Evolutionary conservation across 2,888 invertebrate species (phyloP), one percentile per base, ranked within the genome.

Genomic region (Pyrochroa serraticornis): DNA sequence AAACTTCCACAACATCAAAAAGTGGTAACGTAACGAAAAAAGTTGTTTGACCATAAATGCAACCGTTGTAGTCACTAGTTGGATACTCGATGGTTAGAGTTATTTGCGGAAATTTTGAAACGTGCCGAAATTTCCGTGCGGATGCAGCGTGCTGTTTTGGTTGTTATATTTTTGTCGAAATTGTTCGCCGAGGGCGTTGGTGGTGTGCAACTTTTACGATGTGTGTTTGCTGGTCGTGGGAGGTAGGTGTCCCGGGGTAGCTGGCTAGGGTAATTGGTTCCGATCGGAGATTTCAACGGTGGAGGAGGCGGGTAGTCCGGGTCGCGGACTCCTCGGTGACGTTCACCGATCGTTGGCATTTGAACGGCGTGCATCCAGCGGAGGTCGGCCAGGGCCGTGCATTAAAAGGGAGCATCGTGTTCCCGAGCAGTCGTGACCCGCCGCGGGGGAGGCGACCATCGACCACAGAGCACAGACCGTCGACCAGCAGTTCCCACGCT

Each of bases 361-460:
- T 59, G 68, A 69, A 70, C 69, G 71, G 71, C 66, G 66, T 64
- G 62, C 62, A 66, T 63, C 51, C 51, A 51, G 50, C 55, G 60
- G 60, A 60, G 60, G 60, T 60, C 55, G 60, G 55, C 60, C 60
- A 60, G 68, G 63, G 66, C 67, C 65, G 65, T 70, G 68, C 69
- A 76, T 67, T 76, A 75, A 76, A 76, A 77, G 75, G 75, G 76
- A 75, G 71, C 74, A 72, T 76, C 77, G 76, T 76, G 77, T 76
- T 75, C 74, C 75, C 75, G 77, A 75, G 76, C 75, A 76, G 71
- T 78, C 78, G 78, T 77, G 78, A 78, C 78, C 74, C 65, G 75
- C 74, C 74, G 77, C 76, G 77, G 77, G 77, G 73, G 75, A 76
- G 75, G 71, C 70, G 75, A 73, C 69, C 67, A 72, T 68, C 70